Evolutionary conservation across 2,888 invertebrate genomes (phyloP).

Genomic region (Stegophylla sp.): DNA sequence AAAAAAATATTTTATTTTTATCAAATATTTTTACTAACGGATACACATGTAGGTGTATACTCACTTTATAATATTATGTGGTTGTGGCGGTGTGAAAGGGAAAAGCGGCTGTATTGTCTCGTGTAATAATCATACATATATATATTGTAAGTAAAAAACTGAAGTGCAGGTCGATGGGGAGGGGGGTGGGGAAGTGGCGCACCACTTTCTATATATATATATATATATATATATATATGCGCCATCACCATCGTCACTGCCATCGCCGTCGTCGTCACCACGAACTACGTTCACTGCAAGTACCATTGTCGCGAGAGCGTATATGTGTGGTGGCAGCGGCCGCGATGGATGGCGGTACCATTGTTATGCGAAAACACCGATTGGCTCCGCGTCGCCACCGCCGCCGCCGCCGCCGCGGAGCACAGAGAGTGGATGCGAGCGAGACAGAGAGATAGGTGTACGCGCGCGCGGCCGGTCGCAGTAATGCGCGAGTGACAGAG

Average conservation of each 20-base stretch:
- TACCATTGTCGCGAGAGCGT: conserved; percentile 37
- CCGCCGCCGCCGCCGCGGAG: background rate
- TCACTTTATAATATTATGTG: too few species aligned
- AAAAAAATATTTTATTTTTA: conserved; percentile 1
- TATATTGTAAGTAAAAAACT: conserved; percentile 42
- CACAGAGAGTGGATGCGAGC: background rate
- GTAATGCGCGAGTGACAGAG: background rate
- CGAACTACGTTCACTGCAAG: too few species aligned
- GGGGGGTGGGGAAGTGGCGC: background rate
- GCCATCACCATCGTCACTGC: background rate
- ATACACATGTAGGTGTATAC: background rate
- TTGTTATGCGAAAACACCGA: conserved; percentile 57
- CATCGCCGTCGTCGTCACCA: background rate
- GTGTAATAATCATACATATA: conserved; percentile 3
- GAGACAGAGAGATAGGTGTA: conserved; percentile 13
- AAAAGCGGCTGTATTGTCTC: background rate
- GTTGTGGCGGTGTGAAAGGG: conserved; percentile 5
- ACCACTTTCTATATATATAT: background rate
- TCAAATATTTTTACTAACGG: conserved; percentile 8
- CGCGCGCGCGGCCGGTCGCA: background rate
- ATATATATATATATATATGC: background rate
- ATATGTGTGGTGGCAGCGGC: background rate
- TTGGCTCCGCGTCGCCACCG: conserved; percentile 38
- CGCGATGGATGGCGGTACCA: conserved; percentile 7
- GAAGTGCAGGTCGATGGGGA: background rate